Evolutionary conservation across 1,140 invertebrate genomes (phyloP).

Genomic region (Macrobrachium nipponense): DNA sequence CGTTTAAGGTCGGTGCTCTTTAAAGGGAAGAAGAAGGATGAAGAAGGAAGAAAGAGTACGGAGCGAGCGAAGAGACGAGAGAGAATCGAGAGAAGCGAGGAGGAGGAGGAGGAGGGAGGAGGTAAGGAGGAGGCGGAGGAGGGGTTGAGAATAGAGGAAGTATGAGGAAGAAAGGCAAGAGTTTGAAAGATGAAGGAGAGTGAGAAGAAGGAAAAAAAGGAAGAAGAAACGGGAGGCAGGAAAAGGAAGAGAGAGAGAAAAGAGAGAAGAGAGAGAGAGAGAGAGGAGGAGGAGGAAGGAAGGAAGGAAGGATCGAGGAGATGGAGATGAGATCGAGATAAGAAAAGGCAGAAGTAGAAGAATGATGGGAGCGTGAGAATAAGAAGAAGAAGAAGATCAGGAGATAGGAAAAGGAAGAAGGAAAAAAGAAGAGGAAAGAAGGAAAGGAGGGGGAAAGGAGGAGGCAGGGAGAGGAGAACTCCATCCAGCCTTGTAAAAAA

Average conservation of each 20-base stretch:
- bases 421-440: neutral
- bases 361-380: neutral
- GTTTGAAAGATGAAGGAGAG: neutral
- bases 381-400: neutral
- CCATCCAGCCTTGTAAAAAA: no score
- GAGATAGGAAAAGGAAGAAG: neutral
- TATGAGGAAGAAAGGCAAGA: neutral
- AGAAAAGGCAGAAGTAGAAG: neutral
- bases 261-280: no score
- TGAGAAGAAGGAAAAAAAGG: neutral
- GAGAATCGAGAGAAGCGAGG: neutral
- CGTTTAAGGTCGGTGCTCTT: no score
- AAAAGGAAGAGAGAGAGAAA: neutral
- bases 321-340: neutral
- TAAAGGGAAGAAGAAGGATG: neutral
- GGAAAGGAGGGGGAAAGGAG: neutral
- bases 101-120: neutral
- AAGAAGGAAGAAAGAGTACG: neutral
- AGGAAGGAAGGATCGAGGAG: neutral
- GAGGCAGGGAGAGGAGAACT: constrained; percentile 1
- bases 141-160: neutral
- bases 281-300: neutral
- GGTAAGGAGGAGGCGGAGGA: neutral
- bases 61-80: neutral
- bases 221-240: neutral